A percentile compares a stretch with the other conserved stretches of the same genome.
phyloP scores from a whole-genome alignment of 2,797 vertebrate genomes.

The Gallinago solitaria region DNA sequence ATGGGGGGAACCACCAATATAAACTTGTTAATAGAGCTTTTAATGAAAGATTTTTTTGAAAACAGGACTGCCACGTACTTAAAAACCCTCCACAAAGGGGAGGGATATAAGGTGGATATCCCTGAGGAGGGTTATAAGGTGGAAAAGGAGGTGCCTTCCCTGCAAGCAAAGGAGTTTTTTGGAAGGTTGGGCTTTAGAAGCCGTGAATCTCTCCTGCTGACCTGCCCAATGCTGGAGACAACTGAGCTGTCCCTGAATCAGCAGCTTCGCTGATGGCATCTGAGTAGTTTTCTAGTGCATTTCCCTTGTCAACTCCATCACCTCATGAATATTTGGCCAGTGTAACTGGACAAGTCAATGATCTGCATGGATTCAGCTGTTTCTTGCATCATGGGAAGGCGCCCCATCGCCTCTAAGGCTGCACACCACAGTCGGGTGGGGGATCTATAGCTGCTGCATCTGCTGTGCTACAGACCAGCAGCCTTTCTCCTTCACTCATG shows the following conservation, averaged over 20 bases:
- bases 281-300: background rate
- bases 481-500: background rate
- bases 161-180: background rate
- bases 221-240: fast-evolving
- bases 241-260: background rate
- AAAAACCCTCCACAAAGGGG: background rate
- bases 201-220: background rate
- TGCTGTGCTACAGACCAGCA: background rate
- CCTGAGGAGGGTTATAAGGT: background rate
- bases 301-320: background rate
- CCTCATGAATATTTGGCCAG: background rate
- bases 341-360: background rate
- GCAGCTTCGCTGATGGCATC: fast-evolving
- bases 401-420: background rate
- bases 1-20: background rate
- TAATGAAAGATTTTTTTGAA: background rate
- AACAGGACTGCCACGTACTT: fast-evolving
- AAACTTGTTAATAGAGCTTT: background rate
- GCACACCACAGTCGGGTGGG: background rate
- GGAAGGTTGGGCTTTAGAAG: background rate
- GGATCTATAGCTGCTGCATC: background rate
- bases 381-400: too few species aligned
- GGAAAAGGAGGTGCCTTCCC: background rate
- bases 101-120: too few species aligned
- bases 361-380: background rate